A percentile compares a stretch with the other conserved stretches of the same genome.
Evolutionary conservation across 2,113 vertebrate genomes (phyloP).

Genomic region (Penelope pileata): DNA sequence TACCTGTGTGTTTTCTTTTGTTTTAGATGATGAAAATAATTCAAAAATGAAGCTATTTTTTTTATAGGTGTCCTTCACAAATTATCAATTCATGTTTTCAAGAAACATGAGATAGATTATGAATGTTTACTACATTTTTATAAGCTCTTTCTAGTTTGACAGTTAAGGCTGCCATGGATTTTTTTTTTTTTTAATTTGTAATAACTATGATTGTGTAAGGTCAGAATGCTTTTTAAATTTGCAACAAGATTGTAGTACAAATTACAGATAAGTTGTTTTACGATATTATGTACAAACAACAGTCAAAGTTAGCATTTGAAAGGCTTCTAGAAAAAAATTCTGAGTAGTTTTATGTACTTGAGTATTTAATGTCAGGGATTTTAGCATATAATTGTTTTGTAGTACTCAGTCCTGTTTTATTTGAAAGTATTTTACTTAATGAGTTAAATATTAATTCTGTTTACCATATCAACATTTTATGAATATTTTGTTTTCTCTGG

Average conservation of each 20-base stretch:
- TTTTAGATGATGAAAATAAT: background rate
- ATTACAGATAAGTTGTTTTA: background rate
- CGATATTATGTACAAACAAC: background rate
- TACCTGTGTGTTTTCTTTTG: background rate
- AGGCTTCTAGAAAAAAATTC: background rate
- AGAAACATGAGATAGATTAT: background rate
- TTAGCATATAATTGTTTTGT: background rate
- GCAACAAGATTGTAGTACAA: background rate
- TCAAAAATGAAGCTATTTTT: background rate
- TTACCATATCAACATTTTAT: slow-evolving; percentile 70
- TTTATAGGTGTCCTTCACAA: background rate
- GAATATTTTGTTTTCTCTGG: slow-evolving; percentile 62
- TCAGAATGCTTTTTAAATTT: background rate
- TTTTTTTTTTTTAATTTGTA: background rate
- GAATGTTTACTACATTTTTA: background rate
- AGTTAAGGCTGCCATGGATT: background rate
- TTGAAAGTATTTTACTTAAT: background rate
- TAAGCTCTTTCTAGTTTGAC: background rate
- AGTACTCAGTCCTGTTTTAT: background rate
- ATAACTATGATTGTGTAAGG: background rate
- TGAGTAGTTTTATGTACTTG: accelerated
- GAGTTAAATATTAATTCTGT: slow-evolving; percentile 14
- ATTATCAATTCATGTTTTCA: background rate
- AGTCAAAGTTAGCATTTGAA: background rate
- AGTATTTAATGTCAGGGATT: background rate